phyloP scores from a whole-genome alignment of 2,113 vertebrate species.

The Rhinolophus ferrumequinum region DNA sequence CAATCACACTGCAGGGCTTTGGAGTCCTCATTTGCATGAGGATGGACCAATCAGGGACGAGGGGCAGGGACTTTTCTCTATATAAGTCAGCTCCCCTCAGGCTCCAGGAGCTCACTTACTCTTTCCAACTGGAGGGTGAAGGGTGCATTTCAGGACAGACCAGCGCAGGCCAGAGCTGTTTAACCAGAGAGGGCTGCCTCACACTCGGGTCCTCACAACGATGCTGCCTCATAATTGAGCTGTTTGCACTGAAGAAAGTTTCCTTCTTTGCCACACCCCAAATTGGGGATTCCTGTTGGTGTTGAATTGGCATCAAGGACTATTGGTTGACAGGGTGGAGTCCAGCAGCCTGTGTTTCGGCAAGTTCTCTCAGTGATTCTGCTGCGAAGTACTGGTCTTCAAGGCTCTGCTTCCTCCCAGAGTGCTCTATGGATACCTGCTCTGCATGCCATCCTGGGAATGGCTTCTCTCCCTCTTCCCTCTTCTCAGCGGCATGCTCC shows the following conservation, averaged over 20 bases:
- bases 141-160: rapidly evolving
- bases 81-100: too few relatives aligned
- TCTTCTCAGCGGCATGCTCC: background rate
- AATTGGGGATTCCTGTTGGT: background rate
- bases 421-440: background rate
- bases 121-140: background rate
- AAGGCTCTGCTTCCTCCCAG: background rate
- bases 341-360: background rate
- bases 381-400: background rate
- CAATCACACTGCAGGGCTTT: background rate
- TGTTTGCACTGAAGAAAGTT: background rate
- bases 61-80: background rate
- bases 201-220: background rate
- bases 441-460: background rate
- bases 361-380: background rate
- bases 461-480: background rate
- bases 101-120: too few relatives aligned
- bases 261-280: background rate
- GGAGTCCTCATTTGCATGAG: background rate
- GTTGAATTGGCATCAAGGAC: background rate
- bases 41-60: background rate
- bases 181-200: background rate
- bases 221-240: background rate
- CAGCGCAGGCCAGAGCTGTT: background rate
- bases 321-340: background rate